Evolutionary conservation across 2,888 invertebrate species (phyloP), one percentile per base, ranked within the genome.

Genomic region (Isotomurus palustris): DNA sequence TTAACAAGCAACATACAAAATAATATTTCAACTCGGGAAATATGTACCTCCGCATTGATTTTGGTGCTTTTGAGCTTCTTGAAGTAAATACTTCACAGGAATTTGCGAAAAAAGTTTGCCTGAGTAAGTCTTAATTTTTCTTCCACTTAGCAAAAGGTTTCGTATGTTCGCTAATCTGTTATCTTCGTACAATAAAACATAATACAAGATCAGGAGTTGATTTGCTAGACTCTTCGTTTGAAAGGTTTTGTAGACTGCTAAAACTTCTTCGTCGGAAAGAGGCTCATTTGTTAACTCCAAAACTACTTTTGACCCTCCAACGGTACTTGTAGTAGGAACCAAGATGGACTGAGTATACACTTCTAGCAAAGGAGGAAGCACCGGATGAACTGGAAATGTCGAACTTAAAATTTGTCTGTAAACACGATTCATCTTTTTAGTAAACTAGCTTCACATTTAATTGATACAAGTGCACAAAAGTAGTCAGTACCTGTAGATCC

Each of bases 341-440:
- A 95, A 83, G 61, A 95, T 86, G 2, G 94, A 94, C 75, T 88
- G 91, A 0, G 96, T 92, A 72, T 92, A 97, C 0, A 92, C 93
- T 77, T 96, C 95, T 1, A 96, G 88, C 27, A 97, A 78, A 2
- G 89, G 87, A 0, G 95, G 93, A 75, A 96, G 81, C 1, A 94
- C 90, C 0, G 94, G 89, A 78, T 97, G 96, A 45, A 97, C 76
- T 0, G 96, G 96, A n/a, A 88, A 84, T 1, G 84, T 84, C 68
- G 91, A 88, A 67, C 85, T 85, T 73, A 91, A 89, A 56, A 96
- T 88, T 78, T 97, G 96, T 68, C 84, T 84, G 52, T 2, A 56
- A 51, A 27, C 22, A 53, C 8, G 8, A 32, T 32, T 40, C 17
- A 40, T 17, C 17, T 12, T 40, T n/a, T 19, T 17, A 40, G 40